Evolutionary conservation across 2,888 invertebrate genomes (phyloP), one percentile per base, ranked within the genome.

Genomic region (Drosophila antonietae): DNA sequence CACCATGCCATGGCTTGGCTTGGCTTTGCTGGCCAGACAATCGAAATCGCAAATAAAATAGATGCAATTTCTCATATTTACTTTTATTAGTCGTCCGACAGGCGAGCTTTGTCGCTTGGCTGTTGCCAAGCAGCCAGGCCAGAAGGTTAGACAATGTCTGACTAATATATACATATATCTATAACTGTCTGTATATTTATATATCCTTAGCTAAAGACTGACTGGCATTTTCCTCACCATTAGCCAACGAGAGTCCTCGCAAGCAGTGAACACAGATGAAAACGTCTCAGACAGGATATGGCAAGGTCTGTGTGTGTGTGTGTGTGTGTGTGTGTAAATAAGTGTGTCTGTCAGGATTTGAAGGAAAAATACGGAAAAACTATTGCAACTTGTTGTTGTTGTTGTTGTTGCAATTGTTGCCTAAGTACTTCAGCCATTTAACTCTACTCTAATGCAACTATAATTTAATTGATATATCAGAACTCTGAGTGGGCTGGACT

Each of bases 11-110:
- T n/a, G 41, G 8, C 10, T 9, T 28, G 39, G 41, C 41, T 15
- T 49, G 58, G 55, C 71, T 80, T 71, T 71, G 60, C 61, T 75
- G 66, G 73, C 78, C 84, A 83, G 83, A 89, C 83, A 72, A 78
- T 73, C 68, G 78, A 71, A 69, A 62, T 76, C 58, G 68, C 53
- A 71, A 78, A 80, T 69, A 74, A 74, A 82, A 72, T 77, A 69
- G 59, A 69, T 81, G 66, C 80, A 84, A 68, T 85, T 88, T 88
- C 69, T 82, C 61, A 74, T 84, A 88, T 88, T 85, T 84, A 89
- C 77, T 78, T 73, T 70, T 83, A 68, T 72, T 76, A 75, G 70
- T 71, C 66, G 73, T 68, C 52, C 67, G 68, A 56, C 68, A 5
- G 31, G 47, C 47, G 33, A 62, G 58, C 31, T 46, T 43, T 53